Evolutionary conservation across 2,797 vertebrate species (phyloP).

Genomic region (Etheostoma nigrum): DNA sequence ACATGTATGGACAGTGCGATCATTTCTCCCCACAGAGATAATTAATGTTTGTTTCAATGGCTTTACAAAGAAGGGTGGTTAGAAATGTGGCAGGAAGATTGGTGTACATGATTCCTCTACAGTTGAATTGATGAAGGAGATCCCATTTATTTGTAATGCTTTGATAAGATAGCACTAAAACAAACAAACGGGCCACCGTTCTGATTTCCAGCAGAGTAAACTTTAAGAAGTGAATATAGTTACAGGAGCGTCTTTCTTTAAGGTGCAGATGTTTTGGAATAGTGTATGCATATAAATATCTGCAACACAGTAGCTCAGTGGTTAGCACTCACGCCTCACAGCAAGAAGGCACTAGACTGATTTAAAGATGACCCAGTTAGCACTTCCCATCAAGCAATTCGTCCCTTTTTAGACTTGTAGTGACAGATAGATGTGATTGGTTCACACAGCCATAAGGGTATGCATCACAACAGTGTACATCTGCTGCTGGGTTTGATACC

Average conservation of each 20-base stretch:
- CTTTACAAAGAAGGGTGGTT: neutral
- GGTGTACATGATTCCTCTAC: neutral
- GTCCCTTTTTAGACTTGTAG: neutral
- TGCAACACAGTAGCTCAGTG: no score
- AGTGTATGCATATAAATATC: no score
- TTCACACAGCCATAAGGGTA: slow-evolving; percentile 8
- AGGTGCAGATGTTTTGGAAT: neutral
- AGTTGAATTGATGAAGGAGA: slow-evolving; percentile 10
- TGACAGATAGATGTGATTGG: neutral
- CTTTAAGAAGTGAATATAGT: neutral
- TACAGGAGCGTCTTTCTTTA: neutral
- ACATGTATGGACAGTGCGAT: neutral
- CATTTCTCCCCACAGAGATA: neutral
- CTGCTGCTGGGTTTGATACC: neutral
- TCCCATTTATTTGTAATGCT: slow-evolving; percentile 4
- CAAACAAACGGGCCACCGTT: slow-evolving; percentile 16
- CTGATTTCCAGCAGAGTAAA: slow-evolving; percentile 1
- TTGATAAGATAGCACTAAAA: slow-evolving; percentile 39
- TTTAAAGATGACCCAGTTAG: slow-evolving; percentile 32
- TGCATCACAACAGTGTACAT: slow-evolving; percentile 4
- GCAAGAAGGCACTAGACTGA: no score
- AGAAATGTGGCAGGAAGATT: neutral
- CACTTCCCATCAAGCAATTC: neutral
- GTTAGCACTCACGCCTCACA: no score
- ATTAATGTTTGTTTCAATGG: neutral